Base-by-base conservation (phyloP, 1,140 invertebrate genomes). In the Cyphomyrmex costatus region DNA sequence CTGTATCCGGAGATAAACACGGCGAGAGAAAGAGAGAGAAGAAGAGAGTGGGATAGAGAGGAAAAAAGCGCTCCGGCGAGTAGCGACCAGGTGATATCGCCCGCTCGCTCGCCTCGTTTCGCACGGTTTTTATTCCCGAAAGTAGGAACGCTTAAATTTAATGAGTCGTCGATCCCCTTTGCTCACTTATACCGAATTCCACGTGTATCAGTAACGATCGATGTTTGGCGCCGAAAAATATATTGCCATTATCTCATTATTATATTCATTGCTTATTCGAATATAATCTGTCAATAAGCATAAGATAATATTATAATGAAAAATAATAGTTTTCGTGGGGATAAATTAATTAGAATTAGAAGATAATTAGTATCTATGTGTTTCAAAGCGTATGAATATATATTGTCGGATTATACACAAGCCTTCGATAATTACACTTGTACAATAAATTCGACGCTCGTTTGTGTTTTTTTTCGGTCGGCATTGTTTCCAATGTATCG, bases 1-100 rank as follows among this genome's bases (percentile, higher is more conserved):
- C 49, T 53, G 73, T 80, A 86, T 88, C 87, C 74, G 74, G 87
- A 77, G 82, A 71, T 89, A 89, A 89, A 86, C 82, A 89, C 70
- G 36, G 49, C 5, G 36, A 24, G 46, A 61, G 6, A 19, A 16
- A 53, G 19, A 46, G 33, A 68, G 21, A 27, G 61, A 58, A n/a
- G 46, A 63, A 70, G 27, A 70, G 65, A 70, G 51, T 56, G 65
- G 42, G n/a, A 58, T 0, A 71, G 10, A 70, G 51, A 46, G 60
- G 61, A 73, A 60, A 60, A 63, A 51, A 79, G 76, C 53, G 49
- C 42, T 42, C 65, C 79, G 60, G 56, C 73, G 21, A 76, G 58
- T 61, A 33, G 73, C 33, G 27, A 21, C 68, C 79, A 83, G 79
- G 79, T 83, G 79, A 83, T 83, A 83, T 83, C 79, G 66, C 14